Conservation (phyloP, 1,140 invertebrate genomes). For the Hylaeus volcanicus region DNA sequence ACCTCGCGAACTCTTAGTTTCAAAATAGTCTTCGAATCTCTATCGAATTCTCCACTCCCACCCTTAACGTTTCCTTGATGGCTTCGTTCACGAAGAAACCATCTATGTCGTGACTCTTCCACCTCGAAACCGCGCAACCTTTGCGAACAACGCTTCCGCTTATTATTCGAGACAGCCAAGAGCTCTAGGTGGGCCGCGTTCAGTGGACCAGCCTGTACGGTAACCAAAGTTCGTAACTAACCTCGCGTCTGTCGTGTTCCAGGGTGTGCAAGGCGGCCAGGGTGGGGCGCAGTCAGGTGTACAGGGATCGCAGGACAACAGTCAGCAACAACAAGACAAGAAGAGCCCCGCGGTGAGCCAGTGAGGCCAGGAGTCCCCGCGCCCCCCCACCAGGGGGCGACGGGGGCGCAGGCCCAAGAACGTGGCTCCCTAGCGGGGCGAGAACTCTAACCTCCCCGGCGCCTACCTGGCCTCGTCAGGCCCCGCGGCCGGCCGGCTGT, state of each 20-base stretch:
- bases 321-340: conserved; percentile 87
- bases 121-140: too few species aligned
- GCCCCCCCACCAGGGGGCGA: conserved; percentile 80
- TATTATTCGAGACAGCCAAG: too few species aligned
- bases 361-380: conserved; percentile 83
- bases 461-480: conserved; percentile 72
- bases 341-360: conserved; percentile 90
- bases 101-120: too few species aligned
- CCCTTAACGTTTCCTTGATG: too few species aligned
- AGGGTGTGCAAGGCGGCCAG: conserved; percentile 78
- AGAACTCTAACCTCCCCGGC: conserved; percentile 77
- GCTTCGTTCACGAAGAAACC: too few species aligned
- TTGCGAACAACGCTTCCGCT: too few species aligned
- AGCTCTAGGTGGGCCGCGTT: too few species aligned
- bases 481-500: conserved; percentile 58
- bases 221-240: conserved; percentile 46
- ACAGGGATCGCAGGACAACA: conserved; percentile 83
- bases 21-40: too few species aligned
- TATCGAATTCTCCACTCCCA: too few species aligned
- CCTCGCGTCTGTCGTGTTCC: conserved; percentile 66
- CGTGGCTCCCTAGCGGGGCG: conserved; percentile 81
- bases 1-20: too few species aligned
- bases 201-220: background rate
- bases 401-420: conserved; percentile 81
- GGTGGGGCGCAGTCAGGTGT: conserved; percentile 80